A percentile compares a stretch with the other conserved stretches of the same genome.
phyloP scores from a whole-genome alignment of 2,113 vertebrate genomes.

The Pelecanoides urinatrix region DNA sequence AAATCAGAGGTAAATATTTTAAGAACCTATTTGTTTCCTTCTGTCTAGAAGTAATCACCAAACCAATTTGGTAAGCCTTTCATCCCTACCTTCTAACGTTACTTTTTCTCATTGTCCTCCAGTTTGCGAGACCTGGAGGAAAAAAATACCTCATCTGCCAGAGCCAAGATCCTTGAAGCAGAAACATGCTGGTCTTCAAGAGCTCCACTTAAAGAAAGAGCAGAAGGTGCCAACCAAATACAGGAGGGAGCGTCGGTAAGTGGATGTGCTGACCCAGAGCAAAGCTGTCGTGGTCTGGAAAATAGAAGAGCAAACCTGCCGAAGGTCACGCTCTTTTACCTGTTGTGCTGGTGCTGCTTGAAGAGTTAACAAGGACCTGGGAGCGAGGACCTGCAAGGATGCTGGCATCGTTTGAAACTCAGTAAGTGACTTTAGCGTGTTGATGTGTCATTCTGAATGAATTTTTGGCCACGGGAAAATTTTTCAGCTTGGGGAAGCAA shows the following conservation, averaged over 20 bases:
- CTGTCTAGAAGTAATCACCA: not conserved
- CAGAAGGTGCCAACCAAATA: slow-evolving; percentile 66
- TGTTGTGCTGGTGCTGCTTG: not conserved
- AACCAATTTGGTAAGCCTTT: not conserved
- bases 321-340: not conserved
- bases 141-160: slow-evolving; percentile 73
- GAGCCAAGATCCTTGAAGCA: slow-evolving; percentile 82
- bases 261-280: slow-evolving; percentile 81
- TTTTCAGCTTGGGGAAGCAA: not conserved
- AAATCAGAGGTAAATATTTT: not conserved
- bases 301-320: slow-evolving; percentile 80
- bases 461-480: not conserved
- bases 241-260: slow-evolving; percentile 69
- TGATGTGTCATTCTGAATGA: not conserved
- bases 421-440: not conserved
- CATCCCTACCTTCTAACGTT: fast-evolving
- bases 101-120: not conserved
- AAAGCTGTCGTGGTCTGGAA: slow-evolving; percentile 67
- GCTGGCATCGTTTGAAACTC: not conserved
- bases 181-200: slow-evolving; percentile 61
- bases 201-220: slow-evolving; percentile 73
- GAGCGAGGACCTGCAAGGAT: not conserved
- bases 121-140: not conserved
- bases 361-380: not conserved
- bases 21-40: not conserved